These are phyloP conservation scores for Bolinopsis microptera DNA, from an alignment of 37 sponge, comb jelly and placozoan species.

Conservation along the genomic window DNA sequence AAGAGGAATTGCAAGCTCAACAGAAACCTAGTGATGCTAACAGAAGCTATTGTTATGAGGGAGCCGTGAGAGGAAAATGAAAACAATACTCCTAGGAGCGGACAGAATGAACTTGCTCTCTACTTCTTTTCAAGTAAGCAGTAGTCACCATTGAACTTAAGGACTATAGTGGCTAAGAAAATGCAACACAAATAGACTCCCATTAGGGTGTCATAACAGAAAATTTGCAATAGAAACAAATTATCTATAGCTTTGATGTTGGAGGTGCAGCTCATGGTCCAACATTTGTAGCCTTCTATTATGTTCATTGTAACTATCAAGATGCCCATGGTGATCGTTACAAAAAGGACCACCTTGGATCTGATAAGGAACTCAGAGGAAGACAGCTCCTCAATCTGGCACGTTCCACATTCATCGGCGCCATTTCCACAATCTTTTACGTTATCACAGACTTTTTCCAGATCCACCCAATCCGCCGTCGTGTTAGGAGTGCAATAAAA, in stretches of 20 bases:
- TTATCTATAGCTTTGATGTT: background rate
- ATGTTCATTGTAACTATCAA: background rate
- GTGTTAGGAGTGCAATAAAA: background rate
- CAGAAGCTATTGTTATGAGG: background rate
- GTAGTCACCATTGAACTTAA: background rate
- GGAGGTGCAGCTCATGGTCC: background rate
- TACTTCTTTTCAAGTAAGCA: background rate
- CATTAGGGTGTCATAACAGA: background rate
- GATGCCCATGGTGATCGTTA: background rate
- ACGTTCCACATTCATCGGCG: constrained; percentile 23
- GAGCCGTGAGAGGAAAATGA: constrained; percentile 39
- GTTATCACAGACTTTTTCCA: background rate
- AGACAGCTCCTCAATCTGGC: background rate
- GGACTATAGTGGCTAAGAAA: background rate
- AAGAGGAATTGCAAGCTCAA: too few relatives aligned
- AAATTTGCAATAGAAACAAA: background rate
- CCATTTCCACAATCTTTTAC: constrained; percentile 10
- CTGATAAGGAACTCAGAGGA: background rate
- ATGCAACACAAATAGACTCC: background rate
- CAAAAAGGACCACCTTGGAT: background rate
- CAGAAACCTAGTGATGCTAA: background rate
- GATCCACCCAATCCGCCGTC: background rate
- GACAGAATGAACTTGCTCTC: constrained; percentile 2
- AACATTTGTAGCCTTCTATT: background rate
- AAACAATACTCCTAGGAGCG: background rate